Percentiles rank a stretch among this genome's conserved stretches.
phyloP scores from a whole-genome alignment of 1,140 invertebrate species.

The Mycetomoellerius zeteki region DNA sequence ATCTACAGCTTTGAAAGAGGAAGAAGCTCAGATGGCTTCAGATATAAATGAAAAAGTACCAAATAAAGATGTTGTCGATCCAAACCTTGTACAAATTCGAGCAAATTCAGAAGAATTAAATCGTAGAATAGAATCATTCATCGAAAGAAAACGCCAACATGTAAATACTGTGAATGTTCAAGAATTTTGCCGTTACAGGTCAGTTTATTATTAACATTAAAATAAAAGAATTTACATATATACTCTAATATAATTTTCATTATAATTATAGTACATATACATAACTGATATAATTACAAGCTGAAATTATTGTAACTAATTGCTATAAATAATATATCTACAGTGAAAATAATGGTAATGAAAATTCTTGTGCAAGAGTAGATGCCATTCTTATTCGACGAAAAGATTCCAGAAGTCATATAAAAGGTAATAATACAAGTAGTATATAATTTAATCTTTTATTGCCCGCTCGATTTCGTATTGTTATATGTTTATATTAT shows the following conservation, averaged over 20 bases:
- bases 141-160: constrained; percentile 89
- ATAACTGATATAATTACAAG: constrained; percentile 5
- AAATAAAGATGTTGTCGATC: constrained; percentile 77
- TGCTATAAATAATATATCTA: constrained; percentile 9
- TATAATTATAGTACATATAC: background rate
- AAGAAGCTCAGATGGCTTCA: background rate
- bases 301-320: background rate
- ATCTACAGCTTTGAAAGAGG: background rate
- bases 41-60: constrained; percentile 12
- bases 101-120: constrained; percentile 88
- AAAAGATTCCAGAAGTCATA: constrained; percentile 90
- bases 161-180: constrained; percentile 89
- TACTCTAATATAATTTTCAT: background rate
- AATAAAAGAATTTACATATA: constrained; percentile 13
- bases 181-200: constrained; percentile 88
- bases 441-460: background rate
- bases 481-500: background rate
- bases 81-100: constrained; percentile 89
- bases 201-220: constrained; percentile 56
- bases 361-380: constrained; percentile 89
- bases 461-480: background rate
- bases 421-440: constrained; percentile 88
- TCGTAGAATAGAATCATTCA: constrained; percentile 89
- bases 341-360: constrained; percentile 80
- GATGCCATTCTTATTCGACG: constrained; percentile 89